Percentiles rank a stretch among this genome's conserved stretches.
These are phyloP conservation scores for Oenanthe melanoleuca DNA, from an alignment of 2,113 vertebrate genomes.

Conservation along the genomic window DNA sequence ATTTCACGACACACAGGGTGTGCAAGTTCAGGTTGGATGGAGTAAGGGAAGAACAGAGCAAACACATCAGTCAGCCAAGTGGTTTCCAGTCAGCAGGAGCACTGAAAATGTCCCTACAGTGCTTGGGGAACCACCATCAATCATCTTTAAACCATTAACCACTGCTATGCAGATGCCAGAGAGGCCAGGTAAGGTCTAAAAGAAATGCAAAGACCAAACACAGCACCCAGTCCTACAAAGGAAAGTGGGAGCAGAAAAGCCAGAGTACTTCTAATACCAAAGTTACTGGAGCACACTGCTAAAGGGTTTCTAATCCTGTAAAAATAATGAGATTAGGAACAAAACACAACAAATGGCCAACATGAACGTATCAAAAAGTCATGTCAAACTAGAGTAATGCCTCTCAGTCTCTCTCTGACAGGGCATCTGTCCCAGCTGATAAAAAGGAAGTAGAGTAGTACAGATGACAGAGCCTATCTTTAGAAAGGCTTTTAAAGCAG, in stretches of 20 bases:
- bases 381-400: not conserved
- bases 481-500: conserved; percentile 48
- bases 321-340: not conserved
- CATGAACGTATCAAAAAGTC: not conserved
- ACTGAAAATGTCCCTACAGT: not conserved
- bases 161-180: not conserved
- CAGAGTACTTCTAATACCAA: not conserved
- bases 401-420: not conserved
- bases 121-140: not conserved
- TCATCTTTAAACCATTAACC: not conserved
- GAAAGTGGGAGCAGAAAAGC: not conserved
- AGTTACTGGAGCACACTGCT: not conserved
- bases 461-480: conserved; percentile 7
- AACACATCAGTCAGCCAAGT: not conserved
- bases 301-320: not conserved
- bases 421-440: conserved; percentile 17
- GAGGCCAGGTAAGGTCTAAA: not conserved
- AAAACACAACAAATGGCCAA: not conserved
- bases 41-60: not conserved
- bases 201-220: not conserved
- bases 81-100: not conserved
- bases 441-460: conserved; percentile 17
- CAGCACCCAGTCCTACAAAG: not conserved
- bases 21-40: not conserved
- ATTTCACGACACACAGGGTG: not conserved